Percentiles rank a stretch among this genome's conserved stretches.
Conservation (phyloP, 30 jellyfish, hydroid and myxozoan species). For the Turritopsis dohrnii region DNA sequence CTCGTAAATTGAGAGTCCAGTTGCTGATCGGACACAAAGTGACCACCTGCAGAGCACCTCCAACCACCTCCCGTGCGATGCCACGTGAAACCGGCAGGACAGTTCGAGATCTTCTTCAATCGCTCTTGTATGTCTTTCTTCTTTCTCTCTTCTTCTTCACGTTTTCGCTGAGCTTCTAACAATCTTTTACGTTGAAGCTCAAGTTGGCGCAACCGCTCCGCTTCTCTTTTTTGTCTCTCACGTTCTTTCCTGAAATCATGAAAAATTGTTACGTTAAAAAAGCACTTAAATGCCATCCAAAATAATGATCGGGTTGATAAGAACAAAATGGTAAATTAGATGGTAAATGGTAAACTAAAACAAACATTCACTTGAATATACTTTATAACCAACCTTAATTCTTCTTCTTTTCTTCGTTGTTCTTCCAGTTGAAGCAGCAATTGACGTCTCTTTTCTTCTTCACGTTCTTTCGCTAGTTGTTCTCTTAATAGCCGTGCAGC, state of each 20-base stretch:
- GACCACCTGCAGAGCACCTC: conserved; percentile 28
- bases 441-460: conserved; percentile 25
- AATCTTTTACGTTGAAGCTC: conserved; percentile 18
- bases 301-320: too few species aligned
- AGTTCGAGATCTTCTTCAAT: background rate
- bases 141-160: background rate
- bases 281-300: too few species aligned
- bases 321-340: background rate
- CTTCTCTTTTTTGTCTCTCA: conserved; percentile 15
- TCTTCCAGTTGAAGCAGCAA: background rate
- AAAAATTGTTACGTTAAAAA: too few species aligned
- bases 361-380: background rate
- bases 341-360: background rate
- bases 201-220: conserved; percentile 13
- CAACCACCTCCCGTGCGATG: conserved; percentile 18
- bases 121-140: background rate
- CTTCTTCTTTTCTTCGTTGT: conserved; percentile 16
- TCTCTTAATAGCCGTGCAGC: conserved; percentile 1
- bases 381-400: background rate
- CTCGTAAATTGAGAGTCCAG: background rate
- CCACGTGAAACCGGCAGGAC: conserved; percentile 29
- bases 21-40: conserved; percentile 22
- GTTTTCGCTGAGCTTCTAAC: background rate
- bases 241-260: conserved; percentile 2
- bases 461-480: background rate